A percentile compares a stretch with the other conserved stretches of the same genome.
phyloP scores from a whole-genome alignment of 2,888 invertebrate species.

The Mantis religiosa region DNA sequence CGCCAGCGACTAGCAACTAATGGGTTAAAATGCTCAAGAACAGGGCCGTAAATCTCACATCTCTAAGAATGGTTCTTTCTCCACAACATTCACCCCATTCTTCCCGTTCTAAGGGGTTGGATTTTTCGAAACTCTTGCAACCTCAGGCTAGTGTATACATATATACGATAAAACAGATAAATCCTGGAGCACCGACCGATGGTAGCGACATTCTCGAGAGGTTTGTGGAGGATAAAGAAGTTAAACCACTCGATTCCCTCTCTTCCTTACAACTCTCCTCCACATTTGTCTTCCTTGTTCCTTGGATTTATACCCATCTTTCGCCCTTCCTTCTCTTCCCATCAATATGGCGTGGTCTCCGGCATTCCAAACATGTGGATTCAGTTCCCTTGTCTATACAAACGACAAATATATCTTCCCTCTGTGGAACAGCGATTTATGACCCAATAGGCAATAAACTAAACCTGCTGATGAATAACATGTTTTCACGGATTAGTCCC shows the following conservation, averaged over 20 bases:
- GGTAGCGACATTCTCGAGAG: constrained; percentile 10
- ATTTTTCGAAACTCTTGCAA: not conserved
- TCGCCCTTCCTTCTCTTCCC: not conserved
- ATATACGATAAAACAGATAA: constrained; percentile 7
- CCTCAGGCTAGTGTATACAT: constrained; percentile 1
- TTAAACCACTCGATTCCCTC: constrained; percentile 12
- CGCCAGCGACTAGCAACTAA: not conserved
- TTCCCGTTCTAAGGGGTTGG: not conserved
- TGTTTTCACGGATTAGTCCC: not conserved
- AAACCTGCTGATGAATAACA: not conserved
- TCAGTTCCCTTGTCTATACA: not conserved
- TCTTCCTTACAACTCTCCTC: not conserved
- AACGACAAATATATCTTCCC: not conserved
- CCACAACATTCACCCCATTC: not conserved
- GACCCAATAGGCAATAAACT: not conserved
- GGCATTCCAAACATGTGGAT: not conserved
- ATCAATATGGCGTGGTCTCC: not conserved
- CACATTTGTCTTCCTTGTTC: not conserved
- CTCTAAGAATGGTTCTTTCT: not conserved
- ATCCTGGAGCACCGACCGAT: not conserved
- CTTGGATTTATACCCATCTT: constrained; percentile 11
- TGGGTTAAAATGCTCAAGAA: not conserved
- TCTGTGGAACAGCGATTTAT: not conserved
- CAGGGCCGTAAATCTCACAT: not conserved
- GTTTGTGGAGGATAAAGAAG: constrained; percentile 15